phyloP scores from a whole-genome alignment of 2,797 vertebrate species.

The Sorex maritimensis region DNA sequence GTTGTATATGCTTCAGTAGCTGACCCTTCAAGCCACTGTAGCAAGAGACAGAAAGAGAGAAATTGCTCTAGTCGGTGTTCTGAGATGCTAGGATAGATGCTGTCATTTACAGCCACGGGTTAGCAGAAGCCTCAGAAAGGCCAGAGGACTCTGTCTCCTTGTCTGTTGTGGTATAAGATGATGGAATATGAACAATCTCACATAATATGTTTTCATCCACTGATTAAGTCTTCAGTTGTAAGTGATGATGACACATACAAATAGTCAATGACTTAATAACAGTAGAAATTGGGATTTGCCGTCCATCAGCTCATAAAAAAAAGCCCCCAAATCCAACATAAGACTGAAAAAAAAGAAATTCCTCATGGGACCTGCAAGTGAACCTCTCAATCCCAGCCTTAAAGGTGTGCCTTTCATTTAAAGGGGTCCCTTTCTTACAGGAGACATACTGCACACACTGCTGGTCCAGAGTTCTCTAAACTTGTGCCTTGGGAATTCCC shows the following conservation, averaged over 20 bases:
- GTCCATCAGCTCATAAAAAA: constrained; percentile 2
- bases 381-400: not conserved
- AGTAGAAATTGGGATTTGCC: constrained; percentile 41
- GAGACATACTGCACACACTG: too few relatives aligned
- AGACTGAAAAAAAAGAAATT: constrained; percentile 36
- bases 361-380: not conserved
- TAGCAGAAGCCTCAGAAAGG: constrained; percentile 58
- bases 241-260: constrained; percentile 59
- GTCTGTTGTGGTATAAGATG: constrained; percentile 33
- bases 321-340: constrained; percentile 45
- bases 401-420: not conserved
- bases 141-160: not conserved
- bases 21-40: constrained; percentile 56
- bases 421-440: not conserved
- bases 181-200: constrained; percentile 30
- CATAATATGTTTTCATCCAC: not conserved
- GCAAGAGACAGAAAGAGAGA: constrained; percentile 74
- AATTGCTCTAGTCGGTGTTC: constrained; percentile 71
- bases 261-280: constrained; percentile 35
- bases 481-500: not conserved
- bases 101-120: constrained; percentile 52
- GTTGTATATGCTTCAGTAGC: constrained; percentile 43
- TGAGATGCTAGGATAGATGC: constrained; percentile 65
- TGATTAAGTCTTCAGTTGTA: constrained; percentile 47
- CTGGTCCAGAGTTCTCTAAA: not conserved